Conservation (phyloP, 2,888 invertebrate genomes). For the Apodemia duryi region DNA sequence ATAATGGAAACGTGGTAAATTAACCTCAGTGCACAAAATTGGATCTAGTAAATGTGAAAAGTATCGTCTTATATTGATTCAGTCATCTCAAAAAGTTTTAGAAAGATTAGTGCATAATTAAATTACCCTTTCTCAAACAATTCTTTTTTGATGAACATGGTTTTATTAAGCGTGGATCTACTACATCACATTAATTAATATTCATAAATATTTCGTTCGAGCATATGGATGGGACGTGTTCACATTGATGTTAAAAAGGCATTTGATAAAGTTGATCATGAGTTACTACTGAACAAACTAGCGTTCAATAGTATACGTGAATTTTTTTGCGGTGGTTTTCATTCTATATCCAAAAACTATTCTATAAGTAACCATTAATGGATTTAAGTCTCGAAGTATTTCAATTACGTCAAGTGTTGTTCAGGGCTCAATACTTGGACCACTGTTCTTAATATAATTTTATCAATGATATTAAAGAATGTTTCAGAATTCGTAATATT, state of each 20-base stretch:
- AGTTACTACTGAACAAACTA: neutral
- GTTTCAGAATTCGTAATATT: conserved; percentile 25
- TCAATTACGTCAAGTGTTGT: conserved; percentile 29
- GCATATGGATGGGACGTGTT: neutral
- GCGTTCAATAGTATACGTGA: neutral
- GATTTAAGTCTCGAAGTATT: neutral
- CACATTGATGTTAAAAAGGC: conserved; percentile 1
- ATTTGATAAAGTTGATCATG: neutral
- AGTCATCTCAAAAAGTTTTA: no score
- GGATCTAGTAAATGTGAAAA: no score
- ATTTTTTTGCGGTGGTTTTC: neutral
- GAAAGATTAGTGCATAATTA: no score
- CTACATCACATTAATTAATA: neutral
- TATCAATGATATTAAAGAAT: conserved; percentile 28
- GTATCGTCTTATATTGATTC: no score
- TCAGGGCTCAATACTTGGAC: conserved; percentile 32
- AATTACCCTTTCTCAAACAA: no score
- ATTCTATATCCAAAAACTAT: neutral
- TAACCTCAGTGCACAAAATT: no score
- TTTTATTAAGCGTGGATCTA: neutral
- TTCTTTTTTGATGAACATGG: no score
- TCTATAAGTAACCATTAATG: neutral
- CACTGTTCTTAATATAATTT: conserved; percentile 28
- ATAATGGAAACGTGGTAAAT: no score
- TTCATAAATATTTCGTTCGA: neutral